Evolutionary conservation across 2,888 invertebrate species (phyloP).

Genomic region (Drosophila ezoana): DNA sequence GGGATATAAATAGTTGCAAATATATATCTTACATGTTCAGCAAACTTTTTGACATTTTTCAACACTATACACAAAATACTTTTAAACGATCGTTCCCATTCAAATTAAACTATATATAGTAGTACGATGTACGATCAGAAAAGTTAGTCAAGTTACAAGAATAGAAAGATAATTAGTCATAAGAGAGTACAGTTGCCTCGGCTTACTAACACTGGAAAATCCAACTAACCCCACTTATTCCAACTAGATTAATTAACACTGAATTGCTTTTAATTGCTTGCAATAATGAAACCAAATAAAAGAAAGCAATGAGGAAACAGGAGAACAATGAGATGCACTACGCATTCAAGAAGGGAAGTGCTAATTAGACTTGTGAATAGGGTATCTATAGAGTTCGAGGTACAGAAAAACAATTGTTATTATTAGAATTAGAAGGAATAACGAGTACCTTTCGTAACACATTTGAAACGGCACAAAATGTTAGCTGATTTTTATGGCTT

Average conservation of each 20-base stretch:
- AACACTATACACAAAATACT: too few species aligned
- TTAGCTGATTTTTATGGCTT: slow-evolving; percentile 44
- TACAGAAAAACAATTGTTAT: slow-evolving; percentile 1
- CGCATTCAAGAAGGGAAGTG: slow-evolving; percentile 3
- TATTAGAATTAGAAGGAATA: slow-evolving; percentile 33
- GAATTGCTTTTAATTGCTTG: slow-evolving; percentile 4
- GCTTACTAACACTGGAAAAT: not conserved
- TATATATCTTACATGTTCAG: too few species aligned
- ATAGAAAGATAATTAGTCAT: not conserved
- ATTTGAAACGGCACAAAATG: slow-evolving; percentile 52
- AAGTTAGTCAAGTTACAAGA: too few species aligned
- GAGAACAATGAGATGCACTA: slow-evolving; percentile 15
- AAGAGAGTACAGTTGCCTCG: too few species aligned
- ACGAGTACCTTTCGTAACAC: slow-evolving; percentile 54
- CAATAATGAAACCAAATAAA: not conserved
- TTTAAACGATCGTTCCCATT: too few species aligned
- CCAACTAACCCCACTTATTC: not conserved
- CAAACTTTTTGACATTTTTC: too few species aligned
- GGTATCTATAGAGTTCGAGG: not conserved
- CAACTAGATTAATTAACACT: not conserved
- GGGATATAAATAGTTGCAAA: too few species aligned
- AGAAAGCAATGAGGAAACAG: slow-evolving; percentile 1
- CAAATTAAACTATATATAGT: too few species aligned
- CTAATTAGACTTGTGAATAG: not conserved
- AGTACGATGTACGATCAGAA: too few species aligned